Base-by-base conservation (phyloP, 2,113 vertebrate species). In the Vireo altiloquus region DNA sequence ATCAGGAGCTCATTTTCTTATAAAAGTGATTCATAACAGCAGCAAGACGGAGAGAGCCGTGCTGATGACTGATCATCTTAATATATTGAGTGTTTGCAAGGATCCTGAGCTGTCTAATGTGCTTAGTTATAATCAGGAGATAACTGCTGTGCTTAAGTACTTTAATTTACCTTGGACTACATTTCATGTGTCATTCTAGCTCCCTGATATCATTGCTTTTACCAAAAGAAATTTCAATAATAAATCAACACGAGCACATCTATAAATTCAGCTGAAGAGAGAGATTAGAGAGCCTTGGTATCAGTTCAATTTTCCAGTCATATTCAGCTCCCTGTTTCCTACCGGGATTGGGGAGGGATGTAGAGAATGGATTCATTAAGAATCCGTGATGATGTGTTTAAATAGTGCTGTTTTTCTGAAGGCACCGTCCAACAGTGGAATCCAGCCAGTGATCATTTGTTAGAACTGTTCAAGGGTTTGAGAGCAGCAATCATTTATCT, bases 51-150 rank as follows among this genome's bases (percentile, higher is more conserved):
- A 68, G 39, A 68, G 57, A 92, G 60, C 68, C 17, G 4, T 79
- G 59, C 70, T 95, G 80, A 72, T 94, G 94, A 95, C 71, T 87
- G 90, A 95, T 96, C 69, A 60, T 80, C 95, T 89, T 94, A 96
- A 95, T 95, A 94, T 86, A 95, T 87, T 94, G 92, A 96, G 78
- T 89, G 80, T 94, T 96, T 96, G 84, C 92, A 94, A 95, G 89
- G 89, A 88, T 94, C 66, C 82, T 64, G 84, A 94, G 91, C 82
- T 90, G 81, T 88, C 92, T 95, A 35, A 94, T 60, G 61, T 53
- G 68, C 91, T 89, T 90, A 88, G 71, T 76, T 91, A 76, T 82
- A 92, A 94, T 94, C 95, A 93, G 91, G 87, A 11, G 70, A 94
- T 92, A 90, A 95, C 91, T 93, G 91, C 76, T 85, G 69, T 8